Conservation (phyloP, 2,888 invertebrate species). For the Eristalinus aeneus region DNA sequence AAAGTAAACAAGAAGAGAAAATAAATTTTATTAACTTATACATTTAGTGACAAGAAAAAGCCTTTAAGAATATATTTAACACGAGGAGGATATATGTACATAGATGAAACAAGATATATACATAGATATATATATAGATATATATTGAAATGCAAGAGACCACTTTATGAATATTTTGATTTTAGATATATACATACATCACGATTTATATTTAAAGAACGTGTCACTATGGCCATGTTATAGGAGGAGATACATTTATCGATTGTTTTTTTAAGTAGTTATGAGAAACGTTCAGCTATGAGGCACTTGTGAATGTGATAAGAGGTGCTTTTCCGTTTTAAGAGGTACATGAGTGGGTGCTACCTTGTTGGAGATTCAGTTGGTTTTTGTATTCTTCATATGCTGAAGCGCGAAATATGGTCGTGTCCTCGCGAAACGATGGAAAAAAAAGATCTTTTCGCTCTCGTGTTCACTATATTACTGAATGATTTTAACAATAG, state of each 20-base stretch:
- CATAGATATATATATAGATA: slow-evolving; percentile 42
- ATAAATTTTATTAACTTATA: slow-evolving; percentile 59
- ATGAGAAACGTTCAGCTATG: not conserved
- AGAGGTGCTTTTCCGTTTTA: not conserved
- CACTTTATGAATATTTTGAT: slow-evolving; percentile 66
- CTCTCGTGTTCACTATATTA: too few species aligned
- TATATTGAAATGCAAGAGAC: slow-evolving; percentile 65
- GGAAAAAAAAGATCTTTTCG: too few species aligned
- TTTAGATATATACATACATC: slow-evolving; percentile 57
- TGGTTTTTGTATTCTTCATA: too few species aligned
- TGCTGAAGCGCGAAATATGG: too few species aligned
- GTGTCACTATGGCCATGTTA: not conserved
- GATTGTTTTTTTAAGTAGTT: slow-evolving; percentile 18
- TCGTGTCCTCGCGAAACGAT: too few species aligned
- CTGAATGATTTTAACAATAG: too few species aligned
- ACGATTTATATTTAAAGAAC: slow-evolving; percentile 29
- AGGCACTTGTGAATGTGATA: not conserved
- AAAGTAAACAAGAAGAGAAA: slow-evolving; percentile 27
- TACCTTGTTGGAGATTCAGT: too few species aligned
- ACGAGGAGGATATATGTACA: slow-evolving; percentile 31
- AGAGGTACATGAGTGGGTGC: too few species aligned
- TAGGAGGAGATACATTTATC: not conserved
- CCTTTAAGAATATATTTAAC: slow-evolving; percentile 57
- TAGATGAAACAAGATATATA: slow-evolving; percentile 67
- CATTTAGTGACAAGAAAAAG: slow-evolving; percentile 47